These are phyloP conservation scores for Channa striata DNA, from an alignment of 2,797 vertebrate genomes.

Conservation along the genomic window DNA sequence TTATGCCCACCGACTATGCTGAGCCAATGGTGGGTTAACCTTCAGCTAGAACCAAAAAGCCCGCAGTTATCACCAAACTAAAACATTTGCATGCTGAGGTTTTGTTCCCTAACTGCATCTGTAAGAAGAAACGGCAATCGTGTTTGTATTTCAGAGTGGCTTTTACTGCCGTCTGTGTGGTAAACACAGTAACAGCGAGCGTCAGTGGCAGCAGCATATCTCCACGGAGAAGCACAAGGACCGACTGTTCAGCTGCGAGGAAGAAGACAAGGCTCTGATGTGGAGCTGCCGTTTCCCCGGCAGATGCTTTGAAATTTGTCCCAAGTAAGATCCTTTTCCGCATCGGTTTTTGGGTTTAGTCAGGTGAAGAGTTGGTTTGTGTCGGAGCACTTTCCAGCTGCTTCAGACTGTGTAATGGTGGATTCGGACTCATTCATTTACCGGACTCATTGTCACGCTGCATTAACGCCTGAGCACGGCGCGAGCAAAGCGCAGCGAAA, in stretches of 20 bases:
- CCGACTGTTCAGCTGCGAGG: slow-evolving; percentile 91
- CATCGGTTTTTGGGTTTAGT: background rate
- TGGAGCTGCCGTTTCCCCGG: slow-evolving; percentile 96
- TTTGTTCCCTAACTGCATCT: background rate
- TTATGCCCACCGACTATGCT: slow-evolving; percentile 95
- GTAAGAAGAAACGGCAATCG: background rate
- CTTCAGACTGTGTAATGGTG: no score
- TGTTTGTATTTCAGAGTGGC: slow-evolving; percentile 82
- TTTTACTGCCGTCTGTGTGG: slow-evolving; percentile 95
- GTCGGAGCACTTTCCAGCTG: no score
- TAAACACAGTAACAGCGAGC: slow-evolving; percentile 95
- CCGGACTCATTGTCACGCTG: no score
- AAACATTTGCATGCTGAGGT: background rate
- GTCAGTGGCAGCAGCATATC: slow-evolving; percentile 98
- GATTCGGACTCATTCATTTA: no score
- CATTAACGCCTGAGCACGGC: no score
- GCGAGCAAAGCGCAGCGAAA: no score
- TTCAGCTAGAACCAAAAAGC: background rate
- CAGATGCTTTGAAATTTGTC: slow-evolving; percentile 88
- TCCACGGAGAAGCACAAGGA: slow-evolving; percentile 96
- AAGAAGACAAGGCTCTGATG: slow-evolving; percentile 87
- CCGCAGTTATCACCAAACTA: background rate
- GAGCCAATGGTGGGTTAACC: slow-evolving; percentile 87
- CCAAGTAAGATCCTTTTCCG: slow-evolving; percentile 81
- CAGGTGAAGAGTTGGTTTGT: no score